phyloP scores from a whole-genome alignment of 2,888 invertebrate genomes.

The Pristionchus mayeri region DNA sequence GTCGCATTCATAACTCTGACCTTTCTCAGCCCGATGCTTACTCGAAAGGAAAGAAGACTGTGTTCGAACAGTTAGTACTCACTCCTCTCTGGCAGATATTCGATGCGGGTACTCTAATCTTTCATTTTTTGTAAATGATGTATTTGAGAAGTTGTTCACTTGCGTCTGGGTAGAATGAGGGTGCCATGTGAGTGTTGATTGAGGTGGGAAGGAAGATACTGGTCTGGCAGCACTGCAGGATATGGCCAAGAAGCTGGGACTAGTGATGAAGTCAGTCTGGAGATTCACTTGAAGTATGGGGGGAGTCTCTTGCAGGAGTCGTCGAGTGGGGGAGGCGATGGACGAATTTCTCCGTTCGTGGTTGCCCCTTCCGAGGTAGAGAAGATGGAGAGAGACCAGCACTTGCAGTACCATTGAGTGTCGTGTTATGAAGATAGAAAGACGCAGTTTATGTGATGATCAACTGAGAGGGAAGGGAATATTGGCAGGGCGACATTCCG shows the following conservation, averaged over 20 bases:
- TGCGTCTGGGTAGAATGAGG: no score
- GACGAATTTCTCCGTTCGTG: constrained; percentile 72
- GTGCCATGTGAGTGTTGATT: no score
- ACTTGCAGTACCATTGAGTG: no score
- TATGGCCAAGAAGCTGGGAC: constrained; percentile 62
- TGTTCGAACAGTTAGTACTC: constrained; percentile 73
- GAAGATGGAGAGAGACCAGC: no score
- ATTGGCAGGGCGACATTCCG: constrained; percentile 66
- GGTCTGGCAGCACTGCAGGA: constrained; percentile 57
- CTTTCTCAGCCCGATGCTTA: constrained; percentile 65
- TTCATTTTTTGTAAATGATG: no score
- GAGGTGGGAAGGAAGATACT: constrained; percentile 58
- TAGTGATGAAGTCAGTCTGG: constrained; percentile 47
- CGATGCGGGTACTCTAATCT: constrained; percentile 1
- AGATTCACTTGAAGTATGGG: no score
- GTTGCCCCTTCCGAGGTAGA: constrained; percentile 69
- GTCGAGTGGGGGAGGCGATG: constrained; percentile 70
- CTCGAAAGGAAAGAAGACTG: constrained; percentile 62
- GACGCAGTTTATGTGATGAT: no score
- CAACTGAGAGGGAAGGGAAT: no score
- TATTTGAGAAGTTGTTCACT: no score
- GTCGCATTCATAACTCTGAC: neutral
- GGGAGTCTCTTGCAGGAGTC: constrained; percentile 14
- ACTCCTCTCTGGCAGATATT: constrained; percentile 70
- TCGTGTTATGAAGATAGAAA: no score